Conservation (phyloP, 2,113 vertebrate species). For the Gallinago undulata region DNA sequence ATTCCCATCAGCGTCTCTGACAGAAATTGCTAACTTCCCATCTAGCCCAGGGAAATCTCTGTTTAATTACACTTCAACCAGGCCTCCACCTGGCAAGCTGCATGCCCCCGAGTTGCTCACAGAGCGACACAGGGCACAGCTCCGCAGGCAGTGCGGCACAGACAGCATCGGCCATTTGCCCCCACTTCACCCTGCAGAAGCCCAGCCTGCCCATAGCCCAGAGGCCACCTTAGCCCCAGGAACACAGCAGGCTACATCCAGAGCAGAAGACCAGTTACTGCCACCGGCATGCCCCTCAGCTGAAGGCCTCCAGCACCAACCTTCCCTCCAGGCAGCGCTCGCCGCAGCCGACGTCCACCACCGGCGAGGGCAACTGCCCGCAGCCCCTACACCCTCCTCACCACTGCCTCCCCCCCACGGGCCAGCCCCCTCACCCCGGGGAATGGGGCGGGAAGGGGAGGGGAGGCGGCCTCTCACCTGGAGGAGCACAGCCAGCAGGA, state of each 20-base stretch:
- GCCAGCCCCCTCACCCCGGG: background rate
- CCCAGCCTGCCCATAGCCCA: background rate
- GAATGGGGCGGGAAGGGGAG: background rate
- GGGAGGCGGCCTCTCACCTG: conserved; percentile 69
- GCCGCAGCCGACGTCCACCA: background rate
- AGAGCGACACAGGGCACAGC: accelerated
- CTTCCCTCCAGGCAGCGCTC: background rate
- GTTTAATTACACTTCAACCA: background rate
- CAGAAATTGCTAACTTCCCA: background rate
- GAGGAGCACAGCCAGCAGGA: conserved; percentile 77
- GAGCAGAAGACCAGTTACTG: too few species aligned
- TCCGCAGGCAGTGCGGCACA: background rate
- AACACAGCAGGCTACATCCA: background rate
- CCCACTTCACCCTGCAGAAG: background rate
- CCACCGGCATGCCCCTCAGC: background rate
- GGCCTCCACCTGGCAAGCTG: background rate
- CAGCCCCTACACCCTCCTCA: background rate
- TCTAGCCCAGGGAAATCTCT: background rate
- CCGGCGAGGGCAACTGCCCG: background rate
- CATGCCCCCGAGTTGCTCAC: accelerated
- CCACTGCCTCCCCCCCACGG: background rate
- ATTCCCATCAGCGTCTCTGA: background rate
- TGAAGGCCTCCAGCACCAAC: background rate
- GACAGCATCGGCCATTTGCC: background rate
- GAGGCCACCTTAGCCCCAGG: background rate